Evolutionary conservation across 2,113 vertebrate species (phyloP), one percentile per base, ranked within the genome.

Genomic region (Aegithalos caudatus): DNA sequence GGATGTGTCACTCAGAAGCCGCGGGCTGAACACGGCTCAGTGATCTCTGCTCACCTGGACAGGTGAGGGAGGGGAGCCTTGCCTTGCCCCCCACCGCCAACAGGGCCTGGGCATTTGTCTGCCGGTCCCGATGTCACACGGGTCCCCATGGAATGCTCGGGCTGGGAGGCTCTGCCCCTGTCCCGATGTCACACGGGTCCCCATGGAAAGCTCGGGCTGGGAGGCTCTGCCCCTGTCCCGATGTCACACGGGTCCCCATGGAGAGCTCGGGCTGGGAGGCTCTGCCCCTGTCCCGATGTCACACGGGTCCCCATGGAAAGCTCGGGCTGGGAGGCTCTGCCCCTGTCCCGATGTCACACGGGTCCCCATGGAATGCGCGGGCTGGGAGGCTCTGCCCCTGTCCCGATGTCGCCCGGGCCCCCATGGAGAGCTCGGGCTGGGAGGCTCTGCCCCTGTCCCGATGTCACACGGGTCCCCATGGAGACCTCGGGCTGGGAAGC

Each of bases 1-100:
- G 47, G 31, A 18, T 31, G 50, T 70, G 42, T 45, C 4, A 0
- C n/a, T 73, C 67, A 51, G 84, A 69, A 65, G 72, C 58, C 11
- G 7, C 0, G 1, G 1, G 3, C 29, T 12, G 69, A 73, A 18
- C 17, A 7, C 0, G 44, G 45, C 62, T 35, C 48, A 14, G 31
- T 8, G 42, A 45, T 45, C 11, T 27, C 60, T 40, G 69, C 45
- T 69, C 27, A 2, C 16, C 16, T 44, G 29, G 15, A 15, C 62
- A 24, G 67, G 27, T 9, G 48, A 66, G 22, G 12, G 14, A 61
- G 33, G 5, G 37, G 9, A 79, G 42, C 6, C 16, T 65, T 37
- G 27, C 69, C 71, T 79, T n/a, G 70, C 13, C 14, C 14, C 37
- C 35, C 54, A 20, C 16, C 45, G 65, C 42, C 47, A 45, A 4